Conservation (phyloP, 2,113 vertebrate genomes). For the Erinaceus europaeus region DNA sequence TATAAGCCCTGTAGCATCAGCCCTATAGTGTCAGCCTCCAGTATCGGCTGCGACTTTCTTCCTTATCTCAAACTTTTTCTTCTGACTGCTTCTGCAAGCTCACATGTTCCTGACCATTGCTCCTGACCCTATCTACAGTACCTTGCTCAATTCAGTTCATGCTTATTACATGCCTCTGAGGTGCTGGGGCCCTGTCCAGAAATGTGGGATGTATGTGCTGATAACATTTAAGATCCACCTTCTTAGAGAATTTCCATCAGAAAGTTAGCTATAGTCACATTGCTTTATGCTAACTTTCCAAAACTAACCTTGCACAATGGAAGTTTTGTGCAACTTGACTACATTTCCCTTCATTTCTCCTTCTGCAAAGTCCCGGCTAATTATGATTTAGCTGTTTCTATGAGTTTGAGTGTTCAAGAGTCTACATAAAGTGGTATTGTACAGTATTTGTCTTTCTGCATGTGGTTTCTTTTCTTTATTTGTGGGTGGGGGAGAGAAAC, state of each 20-base stretch:
- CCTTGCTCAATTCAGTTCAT: not conserved
- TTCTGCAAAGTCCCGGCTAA: not conserved
- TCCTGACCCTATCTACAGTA: not conserved
- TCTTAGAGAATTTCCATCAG: not conserved
- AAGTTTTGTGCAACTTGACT: not conserved
- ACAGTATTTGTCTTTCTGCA: not conserved
- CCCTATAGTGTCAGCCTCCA: too few species aligned
- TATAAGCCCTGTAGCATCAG: too few species aligned
- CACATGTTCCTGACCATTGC: not conserved
- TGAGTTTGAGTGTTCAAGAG: not conserved
- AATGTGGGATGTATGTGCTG: too few species aligned
- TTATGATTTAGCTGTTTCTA: not conserved
- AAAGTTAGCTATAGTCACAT: not conserved
- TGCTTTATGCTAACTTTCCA: not conserved
- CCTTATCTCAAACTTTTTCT: not conserved
- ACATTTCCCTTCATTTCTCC: not conserved
- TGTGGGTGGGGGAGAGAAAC: too few species aligned
- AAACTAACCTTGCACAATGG: not conserved
- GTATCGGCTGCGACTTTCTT: too few species aligned
- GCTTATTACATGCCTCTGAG: not conserved
- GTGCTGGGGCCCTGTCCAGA: not conserved
- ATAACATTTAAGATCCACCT: not conserved
- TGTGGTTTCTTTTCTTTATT: too few species aligned
- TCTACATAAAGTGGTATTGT: not conserved
- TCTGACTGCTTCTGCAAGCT: not conserved